These are phyloP conservation scores for Xanthorhoe spadicearia DNA, from an alignment of 2,888 invertebrate species.

Conservation along the genomic window DNA sequence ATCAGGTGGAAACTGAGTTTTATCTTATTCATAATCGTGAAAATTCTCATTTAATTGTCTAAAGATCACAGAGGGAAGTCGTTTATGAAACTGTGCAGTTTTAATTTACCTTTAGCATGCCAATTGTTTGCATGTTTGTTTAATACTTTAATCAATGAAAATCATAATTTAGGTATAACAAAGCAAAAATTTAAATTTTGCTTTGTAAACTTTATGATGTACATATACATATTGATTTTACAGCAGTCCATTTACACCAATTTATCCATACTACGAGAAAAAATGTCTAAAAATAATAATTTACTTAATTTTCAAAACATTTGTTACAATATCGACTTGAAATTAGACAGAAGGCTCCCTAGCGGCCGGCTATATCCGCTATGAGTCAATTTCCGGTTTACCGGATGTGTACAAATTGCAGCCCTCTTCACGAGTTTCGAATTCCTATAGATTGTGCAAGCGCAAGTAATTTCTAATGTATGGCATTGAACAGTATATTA, in stretches of 20 bases:
- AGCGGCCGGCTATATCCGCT: conserved; percentile 36
- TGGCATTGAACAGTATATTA: neutral
- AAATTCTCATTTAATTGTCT: neutral
- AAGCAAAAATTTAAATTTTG: no score
- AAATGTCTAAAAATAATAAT: neutral
- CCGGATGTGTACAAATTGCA: conserved; percentile 37
- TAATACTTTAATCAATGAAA: no score
- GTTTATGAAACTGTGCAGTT: no score
- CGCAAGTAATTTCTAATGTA: conserved; percentile 13
- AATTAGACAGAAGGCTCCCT: conserved; percentile 28
- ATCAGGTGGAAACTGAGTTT: neutral
- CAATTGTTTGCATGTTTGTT: no score
- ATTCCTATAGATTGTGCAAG: conserved; percentile 28
- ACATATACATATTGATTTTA: no score
- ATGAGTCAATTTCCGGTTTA: conserved; percentile 38
- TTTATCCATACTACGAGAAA: neutral
- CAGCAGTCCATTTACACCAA: no score
- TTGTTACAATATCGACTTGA: conserved; percentile 34
- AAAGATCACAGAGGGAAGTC: no score
- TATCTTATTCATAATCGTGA: neutral
- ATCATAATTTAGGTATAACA: no score
- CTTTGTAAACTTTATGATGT: no score
- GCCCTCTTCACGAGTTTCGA: conserved; percentile 20
- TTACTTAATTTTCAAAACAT: neutral
- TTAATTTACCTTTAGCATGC: no score